A percentile compares a stretch with the other conserved stretches of the same genome.
phyloP scores from a whole-genome alignment of 2,113 vertebrate species.

The Naja naja region DNA sequence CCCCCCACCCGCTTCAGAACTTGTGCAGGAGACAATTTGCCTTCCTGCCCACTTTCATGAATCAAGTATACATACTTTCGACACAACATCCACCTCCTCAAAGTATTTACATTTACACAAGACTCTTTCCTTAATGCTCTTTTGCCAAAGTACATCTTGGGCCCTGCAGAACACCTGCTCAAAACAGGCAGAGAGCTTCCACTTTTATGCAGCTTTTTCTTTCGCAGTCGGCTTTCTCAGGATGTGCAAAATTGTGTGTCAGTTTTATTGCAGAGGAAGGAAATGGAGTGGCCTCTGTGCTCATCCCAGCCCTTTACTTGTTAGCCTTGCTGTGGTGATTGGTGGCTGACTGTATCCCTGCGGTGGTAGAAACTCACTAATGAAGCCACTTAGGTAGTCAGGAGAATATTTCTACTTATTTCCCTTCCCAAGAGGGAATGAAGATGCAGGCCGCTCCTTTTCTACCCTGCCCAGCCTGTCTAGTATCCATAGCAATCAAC shows the following conservation, averaged over 20 bases:
- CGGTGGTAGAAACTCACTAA: background rate
- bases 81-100: background rate
- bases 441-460: background rate
- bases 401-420: background rate
- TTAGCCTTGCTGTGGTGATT: background rate
- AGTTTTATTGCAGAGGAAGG: background rate
- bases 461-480: background rate
- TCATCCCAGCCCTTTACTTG: background rate
- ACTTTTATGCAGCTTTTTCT: background rate
- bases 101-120: background rate
- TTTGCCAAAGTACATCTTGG: background rate
- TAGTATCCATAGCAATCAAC: background rate
- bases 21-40: background rate
- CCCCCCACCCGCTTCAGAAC: background rate
- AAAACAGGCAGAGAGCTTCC: background rate
- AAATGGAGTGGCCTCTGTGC: background rate
- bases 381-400: background rate
- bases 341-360: background rate
- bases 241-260: background rate
- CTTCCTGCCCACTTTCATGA: background rate
- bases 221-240: background rate
- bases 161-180: background rate
- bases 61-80: background rate
- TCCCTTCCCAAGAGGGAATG: background rate
- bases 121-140: background rate